Conservation (phyloP, 2,797 vertebrate species). For the Micrastur ruficollis region DNA sequence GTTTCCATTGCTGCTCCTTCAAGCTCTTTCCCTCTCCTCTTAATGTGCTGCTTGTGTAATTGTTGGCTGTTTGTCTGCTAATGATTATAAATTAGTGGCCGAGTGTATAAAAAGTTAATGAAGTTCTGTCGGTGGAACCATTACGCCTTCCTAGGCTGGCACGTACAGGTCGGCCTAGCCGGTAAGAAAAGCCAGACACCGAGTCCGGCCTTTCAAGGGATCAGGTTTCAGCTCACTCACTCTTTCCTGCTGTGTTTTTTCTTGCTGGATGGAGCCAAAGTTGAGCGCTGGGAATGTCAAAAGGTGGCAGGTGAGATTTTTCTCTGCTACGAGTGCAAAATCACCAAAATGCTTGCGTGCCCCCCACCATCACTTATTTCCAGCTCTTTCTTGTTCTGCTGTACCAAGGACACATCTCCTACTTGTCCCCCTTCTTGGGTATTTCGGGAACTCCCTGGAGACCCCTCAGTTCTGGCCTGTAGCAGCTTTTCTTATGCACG, state of each 20-base stretch:
- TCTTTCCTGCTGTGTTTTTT: conserved; percentile 42
- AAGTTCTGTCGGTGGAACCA: conserved; percentile 69
- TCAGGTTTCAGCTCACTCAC: conserved; percentile 60
- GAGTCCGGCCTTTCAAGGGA: conserved; percentile 40
- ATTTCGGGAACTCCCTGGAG: not conserved
- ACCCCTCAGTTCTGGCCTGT: not conserved
- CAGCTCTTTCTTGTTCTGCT: not conserved
- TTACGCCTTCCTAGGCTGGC: conserved; percentile 55
- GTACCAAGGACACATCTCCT: not conserved
- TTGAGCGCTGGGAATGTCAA: not conserved
- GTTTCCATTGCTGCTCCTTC: not conserved
- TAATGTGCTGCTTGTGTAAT: conserved; percentile 60
- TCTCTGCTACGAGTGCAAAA: not conserved
- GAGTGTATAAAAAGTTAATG: conserved; percentile 70
- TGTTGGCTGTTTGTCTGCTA: conserved; percentile 66
- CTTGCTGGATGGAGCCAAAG: conserved; percentile 19
- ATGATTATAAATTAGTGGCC: conserved; percentile 72
- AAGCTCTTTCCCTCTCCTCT: not conserved
- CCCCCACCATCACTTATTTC: not conserved
- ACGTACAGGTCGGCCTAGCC: conserved; percentile 52
- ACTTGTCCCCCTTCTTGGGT: not conserved
- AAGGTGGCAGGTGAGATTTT: conserved; percentile 47
- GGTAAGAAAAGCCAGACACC: conserved; percentile 43
- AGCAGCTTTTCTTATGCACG: not conserved
- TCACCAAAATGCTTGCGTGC: not conserved